Percentiles rank a stretch among this genome's conserved stretches.
phyloP scores from a whole-genome alignment of 2,888 invertebrate genomes.

The Cremastinae sp. region DNA sequence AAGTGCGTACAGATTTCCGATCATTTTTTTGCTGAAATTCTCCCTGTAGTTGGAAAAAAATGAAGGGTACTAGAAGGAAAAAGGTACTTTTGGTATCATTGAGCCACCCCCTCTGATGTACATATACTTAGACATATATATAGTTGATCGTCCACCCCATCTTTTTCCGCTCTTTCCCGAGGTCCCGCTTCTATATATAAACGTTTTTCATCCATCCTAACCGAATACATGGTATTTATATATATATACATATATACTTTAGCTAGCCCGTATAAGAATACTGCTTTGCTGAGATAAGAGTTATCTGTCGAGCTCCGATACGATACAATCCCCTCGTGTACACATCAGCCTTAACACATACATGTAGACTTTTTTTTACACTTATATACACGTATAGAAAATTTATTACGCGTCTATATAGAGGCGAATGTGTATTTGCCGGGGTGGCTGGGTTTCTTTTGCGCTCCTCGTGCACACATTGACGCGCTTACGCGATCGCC shows the following conservation, averaged over 20 bases:
- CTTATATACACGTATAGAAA: constrained; percentile 23
- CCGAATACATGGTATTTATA: not conserved
- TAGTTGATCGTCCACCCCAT: constrained; percentile 22
- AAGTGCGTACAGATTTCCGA: no score
- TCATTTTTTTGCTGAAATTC: no score
- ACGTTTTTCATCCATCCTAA: not conserved
- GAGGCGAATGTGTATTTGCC: constrained; percentile 6
- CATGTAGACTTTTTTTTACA: constrained; percentile 11
- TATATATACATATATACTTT: constrained; percentile 33
- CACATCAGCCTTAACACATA: constrained; percentile 40
- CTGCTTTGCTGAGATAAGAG: constrained; percentile 77
- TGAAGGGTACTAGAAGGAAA: not conserved
- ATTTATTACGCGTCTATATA: constrained; percentile 32
- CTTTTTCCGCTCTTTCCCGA: constrained; percentile 15
- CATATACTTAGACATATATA: no score
- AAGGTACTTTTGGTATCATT: constrained; percentile 4
- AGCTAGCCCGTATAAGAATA: constrained; percentile 72
- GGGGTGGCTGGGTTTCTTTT: constrained; percentile 69
- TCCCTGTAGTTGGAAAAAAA: constrained; percentile 4
- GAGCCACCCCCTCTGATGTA: constrained; percentile 33
- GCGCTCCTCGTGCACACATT: constrained; percentile 69
- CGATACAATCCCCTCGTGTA: constrained; percentile 74
- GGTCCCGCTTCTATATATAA: constrained; percentile 10
- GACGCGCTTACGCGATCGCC: constrained; percentile 74
- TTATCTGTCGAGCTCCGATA: constrained; percentile 77